A percentile compares a stretch with the other conserved stretches of the same genome.
Conservation (phyloP, 2,888 invertebrate species). For the Orchestes rusci region DNA sequence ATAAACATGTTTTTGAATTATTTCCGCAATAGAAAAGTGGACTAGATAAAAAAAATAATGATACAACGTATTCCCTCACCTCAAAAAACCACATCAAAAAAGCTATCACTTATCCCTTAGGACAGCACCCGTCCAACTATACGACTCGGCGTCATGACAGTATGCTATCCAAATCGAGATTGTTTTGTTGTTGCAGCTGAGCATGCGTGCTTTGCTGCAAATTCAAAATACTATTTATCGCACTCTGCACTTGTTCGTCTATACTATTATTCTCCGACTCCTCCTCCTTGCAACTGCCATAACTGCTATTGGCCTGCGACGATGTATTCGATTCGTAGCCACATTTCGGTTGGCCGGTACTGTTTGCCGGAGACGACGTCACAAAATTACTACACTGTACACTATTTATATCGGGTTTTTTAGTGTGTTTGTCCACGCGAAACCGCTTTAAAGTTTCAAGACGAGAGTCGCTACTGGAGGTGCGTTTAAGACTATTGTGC, state of each 20-base stretch:
- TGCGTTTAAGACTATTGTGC: slow-evolving; percentile 31
- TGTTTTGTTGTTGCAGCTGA: slow-evolving; percentile 47
- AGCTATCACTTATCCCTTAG: too few relatives aligned
- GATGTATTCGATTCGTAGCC: slow-evolving; percentile 18
- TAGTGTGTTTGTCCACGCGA: slow-evolving; percentile 42
- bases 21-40: too few relatives aligned
- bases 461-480: slow-evolving; percentile 39
- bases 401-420: slow-evolving; percentile 28
- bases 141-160: slow-evolving; percentile 43
- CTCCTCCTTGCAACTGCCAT: slow-evolving; percentile 28
- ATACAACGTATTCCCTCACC: too few relatives aligned
- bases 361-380: too few relatives aligned
- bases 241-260: slow-evolving; percentile 71
- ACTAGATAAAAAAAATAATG: too few relatives aligned
- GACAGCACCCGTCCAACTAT: too few relatives aligned
- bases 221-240: slow-evolving; percentile 72
- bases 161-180: slow-evolving; percentile 42
- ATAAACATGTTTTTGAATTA: too few relatives aligned
- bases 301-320: slow-evolving; percentile 11
- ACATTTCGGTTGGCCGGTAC: slow-evolving; percentile 12
- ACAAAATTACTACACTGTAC: slow-evolving; percentile 34
- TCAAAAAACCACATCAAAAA: too few relatives aligned
- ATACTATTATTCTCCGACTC: slow-evolving; percentile 51
- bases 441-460: slow-evolving; percentile 42
- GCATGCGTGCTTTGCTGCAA: slow-evolving; percentile 53